Evolutionary conservation across 2,113 vertebrate genomes (phyloP).

Genomic region (human (Homo sapiens)): GRCh38 chr9:41560001-41560500

Average conservation of each 20-base stretch:
- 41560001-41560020: slow-evolving; percentile 36
- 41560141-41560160: slow-evolving; percentile 87
- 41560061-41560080: slow-evolving; percentile 67
- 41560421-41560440: neutral
- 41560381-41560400: neutral
- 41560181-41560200: slow-evolving; percentile 73
- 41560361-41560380: neutral
- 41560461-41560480: neutral
- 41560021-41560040: slow-evolving; percentile 18
- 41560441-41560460: neutral
- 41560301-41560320: neutral
- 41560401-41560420: neutral
- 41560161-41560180: slow-evolving; percentile 82
- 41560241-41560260: slow-evolving; percentile 78
- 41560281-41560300: neutral
- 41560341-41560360: neutral
- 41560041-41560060: slow-evolving; percentile 43
- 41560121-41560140: slow-evolving; percentile 80
- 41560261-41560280: slow-evolving; percentile 22
- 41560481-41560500: neutral
- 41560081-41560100: slow-evolving; percentile 82
- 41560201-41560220: slow-evolving; percentile 73
- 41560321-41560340: neutral
- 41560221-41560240: slow-evolving; percentile 79
- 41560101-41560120: slow-evolving; percentile 85